phyloP scores from a whole-genome alignment of 2,113 vertebrate species.

The Sceloporus tristichus region DNA sequence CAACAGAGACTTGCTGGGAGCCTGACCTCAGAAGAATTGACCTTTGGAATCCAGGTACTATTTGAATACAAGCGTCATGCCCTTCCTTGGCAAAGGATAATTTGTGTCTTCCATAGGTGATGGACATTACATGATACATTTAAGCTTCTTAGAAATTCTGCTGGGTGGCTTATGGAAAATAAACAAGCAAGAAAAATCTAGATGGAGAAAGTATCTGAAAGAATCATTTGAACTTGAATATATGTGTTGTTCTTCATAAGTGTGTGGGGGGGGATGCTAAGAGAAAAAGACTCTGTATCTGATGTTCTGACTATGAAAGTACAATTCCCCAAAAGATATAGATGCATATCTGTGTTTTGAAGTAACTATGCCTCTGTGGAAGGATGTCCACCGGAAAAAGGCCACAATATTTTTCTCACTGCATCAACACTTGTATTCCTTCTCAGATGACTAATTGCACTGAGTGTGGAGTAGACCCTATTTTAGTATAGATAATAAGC shows the following conservation, averaged over 20 bases:
- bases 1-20: slow-evolving; percentile 60
- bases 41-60: slow-evolving; percentile 70
- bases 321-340: neutral
- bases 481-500: slow-evolving; percentile 12
- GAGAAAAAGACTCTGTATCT: neutral
- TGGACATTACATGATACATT: neutral
- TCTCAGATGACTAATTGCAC: neutral
- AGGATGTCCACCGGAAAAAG: slow-evolving; percentile 18
- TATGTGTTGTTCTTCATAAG: slow-evolving; percentile 7
- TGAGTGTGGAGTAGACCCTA: neutral
- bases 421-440: slow-evolving; percentile 14
- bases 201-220: neutral
- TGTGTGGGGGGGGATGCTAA: slow-evolving; percentile 13
- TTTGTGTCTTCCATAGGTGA: slow-evolving; percentile 43
- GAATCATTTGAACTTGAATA: neutral
- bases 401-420: slow-evolving; percentile 4
- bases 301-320: neutral
- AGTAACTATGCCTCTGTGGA: neutral
- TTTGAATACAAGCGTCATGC: slow-evolving; percentile 50
- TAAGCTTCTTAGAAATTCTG: neutral
- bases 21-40: slow-evolving; percentile 49
- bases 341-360: neutral
- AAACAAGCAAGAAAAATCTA: slow-evolving; percentile 30
- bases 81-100: slow-evolving; percentile 44
- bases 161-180: neutral